Percentiles rank a stretch among this genome's conserved stretches.
These are phyloP conservation scores for Abrostola triplasia DNA, from an alignment of 2,888 invertebrate species.

Conservation along the genomic window DNA sequence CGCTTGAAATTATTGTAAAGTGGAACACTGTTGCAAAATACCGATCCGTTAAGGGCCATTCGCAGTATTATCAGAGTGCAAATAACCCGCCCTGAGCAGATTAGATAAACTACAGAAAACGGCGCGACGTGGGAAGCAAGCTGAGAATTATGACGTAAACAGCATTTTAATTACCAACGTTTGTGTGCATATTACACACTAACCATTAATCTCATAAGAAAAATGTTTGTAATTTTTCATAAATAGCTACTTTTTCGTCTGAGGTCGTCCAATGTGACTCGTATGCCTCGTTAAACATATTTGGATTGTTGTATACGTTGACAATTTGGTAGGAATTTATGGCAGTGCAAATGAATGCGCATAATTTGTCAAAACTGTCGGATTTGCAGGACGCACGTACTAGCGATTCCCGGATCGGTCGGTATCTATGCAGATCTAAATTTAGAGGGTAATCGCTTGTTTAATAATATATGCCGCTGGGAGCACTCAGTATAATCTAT, in stretches of 20 bases:
- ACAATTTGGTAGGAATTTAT: slow-evolving; percentile 55
- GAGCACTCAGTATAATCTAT: slow-evolving; percentile 66
- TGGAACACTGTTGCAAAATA: slow-evolving; percentile 71
- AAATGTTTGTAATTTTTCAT: slow-evolving; percentile 51
- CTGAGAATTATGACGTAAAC: slow-evolving; percentile 63
- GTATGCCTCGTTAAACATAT: slow-evolving; percentile 44
- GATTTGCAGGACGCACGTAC: slow-evolving; percentile 71
- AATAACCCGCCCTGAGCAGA: slow-evolving; percentile 83
- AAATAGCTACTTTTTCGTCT: slow-evolving; percentile 50
- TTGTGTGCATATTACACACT: slow-evolving; percentile 60
- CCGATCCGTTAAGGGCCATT: slow-evolving; percentile 78
- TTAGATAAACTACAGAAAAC: slow-evolving; percentile 83
- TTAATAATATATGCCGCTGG: slow-evolving; percentile 75
- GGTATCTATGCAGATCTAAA: slow-evolving; percentile 77
- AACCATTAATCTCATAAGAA: slow-evolving; percentile 58
- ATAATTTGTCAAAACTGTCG: slow-evolving; percentile 76
- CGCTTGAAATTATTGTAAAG: slow-evolving; percentile 41
- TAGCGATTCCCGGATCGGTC: slow-evolving; percentile 65
- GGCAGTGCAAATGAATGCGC: slow-evolving; percentile 73
- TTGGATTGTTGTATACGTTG: slow-evolving; percentile 46
- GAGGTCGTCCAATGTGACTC: slow-evolving; percentile 60
- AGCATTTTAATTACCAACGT: slow-evolving; percentile 63
- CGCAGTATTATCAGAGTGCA: slow-evolving; percentile 82
- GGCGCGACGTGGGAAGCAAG: slow-evolving; percentile 73
- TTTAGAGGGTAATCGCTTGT: slow-evolving; percentile 77